Conservation (phyloP, 1,140 invertebrate species). For the Triops longicaudatus region DNA sequence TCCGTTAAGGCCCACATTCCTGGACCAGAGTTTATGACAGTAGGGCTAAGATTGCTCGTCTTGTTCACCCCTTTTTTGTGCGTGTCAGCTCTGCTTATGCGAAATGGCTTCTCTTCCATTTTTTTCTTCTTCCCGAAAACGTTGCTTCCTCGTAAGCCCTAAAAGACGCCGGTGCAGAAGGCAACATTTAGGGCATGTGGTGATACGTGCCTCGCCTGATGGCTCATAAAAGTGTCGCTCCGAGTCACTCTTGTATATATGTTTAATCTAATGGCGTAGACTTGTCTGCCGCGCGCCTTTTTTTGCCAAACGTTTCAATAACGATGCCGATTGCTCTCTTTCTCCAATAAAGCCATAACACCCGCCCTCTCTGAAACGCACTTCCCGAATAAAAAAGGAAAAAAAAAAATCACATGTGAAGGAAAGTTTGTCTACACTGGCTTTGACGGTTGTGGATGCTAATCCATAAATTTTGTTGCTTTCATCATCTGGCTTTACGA, state of each 20-base stretch:
- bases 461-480: no score
- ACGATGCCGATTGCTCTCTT: constrained; percentile 6
- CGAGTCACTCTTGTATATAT: constrained; percentile 15
- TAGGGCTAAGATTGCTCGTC: background rate
- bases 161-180: background rate
- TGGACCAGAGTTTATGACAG: no score
- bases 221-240: constrained; percentile 14
- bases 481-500: no score
- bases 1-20: no score
- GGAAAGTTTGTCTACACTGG: background rate
- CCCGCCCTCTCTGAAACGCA: background rate
- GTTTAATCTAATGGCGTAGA: constrained; percentile 15
- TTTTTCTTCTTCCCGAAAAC: background rate
- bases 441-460: no score
- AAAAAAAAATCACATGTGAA: background rate
- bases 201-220: constrained; percentile 11
- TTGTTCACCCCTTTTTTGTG: background rate
- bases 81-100: background rate
- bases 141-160: no score
- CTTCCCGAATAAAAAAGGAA: no score
- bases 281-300: background rate
- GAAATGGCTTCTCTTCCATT: background rate
- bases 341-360: background rate
- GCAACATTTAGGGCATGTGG: constrained; percentile 14
- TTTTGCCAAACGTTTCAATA: background rate